Conservation (phyloP, 2,797 vertebrate genomes). For the Sebastes minor region DNA sequence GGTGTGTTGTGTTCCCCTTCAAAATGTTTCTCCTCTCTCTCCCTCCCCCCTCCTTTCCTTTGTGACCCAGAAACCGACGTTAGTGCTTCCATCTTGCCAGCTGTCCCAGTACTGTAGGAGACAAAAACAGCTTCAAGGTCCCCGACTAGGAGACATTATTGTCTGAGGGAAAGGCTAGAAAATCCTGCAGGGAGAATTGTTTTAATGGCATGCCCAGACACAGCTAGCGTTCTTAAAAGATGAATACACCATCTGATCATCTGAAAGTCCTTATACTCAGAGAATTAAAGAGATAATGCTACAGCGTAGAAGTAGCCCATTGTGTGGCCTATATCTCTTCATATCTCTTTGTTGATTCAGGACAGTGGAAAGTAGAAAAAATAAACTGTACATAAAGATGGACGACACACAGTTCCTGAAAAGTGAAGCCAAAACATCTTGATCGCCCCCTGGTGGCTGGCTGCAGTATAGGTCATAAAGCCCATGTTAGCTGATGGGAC, state of each 20-base stretch:
- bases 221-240: background rate
- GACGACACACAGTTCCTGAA: no score
- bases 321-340: background rate
- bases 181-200: background rate
- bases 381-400: no score
- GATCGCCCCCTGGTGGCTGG: no score
- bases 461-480: no score
- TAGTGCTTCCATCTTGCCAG: constrained; percentile 23
- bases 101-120: constrained; percentile 16
- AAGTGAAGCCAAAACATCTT: no score
- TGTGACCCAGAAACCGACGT: constrained; percentile 42
- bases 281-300: background rate
- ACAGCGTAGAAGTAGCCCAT: background rate
- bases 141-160: background rate
- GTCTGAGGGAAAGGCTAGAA: constrained; percentile 18
- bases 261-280: background rate
- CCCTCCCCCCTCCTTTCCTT: constrained; percentile 3
- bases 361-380: background rate
- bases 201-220: background rate
- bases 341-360: background rate
- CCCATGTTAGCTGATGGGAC: no score
- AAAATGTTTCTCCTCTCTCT: constrained; percentile 2
- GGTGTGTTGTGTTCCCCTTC: constrained; percentile 32
- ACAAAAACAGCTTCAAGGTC: background rate
- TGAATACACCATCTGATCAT: background rate